Evolutionary conservation across 1,140 invertebrate species (phyloP).

Genomic region (Drosophila pallidifrons): DNA sequence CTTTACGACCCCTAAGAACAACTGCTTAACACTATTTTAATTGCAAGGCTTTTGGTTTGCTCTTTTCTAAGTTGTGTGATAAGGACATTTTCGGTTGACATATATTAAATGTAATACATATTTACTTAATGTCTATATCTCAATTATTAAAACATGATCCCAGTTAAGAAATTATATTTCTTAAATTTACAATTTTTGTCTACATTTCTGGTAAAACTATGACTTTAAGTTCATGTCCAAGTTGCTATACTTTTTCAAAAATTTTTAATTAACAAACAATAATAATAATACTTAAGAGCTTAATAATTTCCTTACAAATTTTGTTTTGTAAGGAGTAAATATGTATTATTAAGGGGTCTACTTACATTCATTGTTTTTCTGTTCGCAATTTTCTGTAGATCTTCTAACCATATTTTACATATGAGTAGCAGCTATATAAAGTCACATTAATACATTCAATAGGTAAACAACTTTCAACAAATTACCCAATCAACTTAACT

Average conservation of each 20-base stretch:
- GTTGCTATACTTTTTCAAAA: too few relatives aligned
- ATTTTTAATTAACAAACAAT: too few relatives aligned
- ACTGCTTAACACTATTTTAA: constrained; percentile 70
- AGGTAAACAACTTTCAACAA: constrained; percentile 25
- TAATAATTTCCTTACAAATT: too few relatives aligned
- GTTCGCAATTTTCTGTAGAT: too few relatives aligned
- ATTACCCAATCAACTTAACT: constrained; percentile 40
- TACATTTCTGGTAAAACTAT: too few relatives aligned
- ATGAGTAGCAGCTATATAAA: constrained; percentile 13
- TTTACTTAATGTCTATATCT: background rate
- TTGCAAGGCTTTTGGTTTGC: constrained; percentile 7
- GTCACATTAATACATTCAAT: constrained; percentile 3
- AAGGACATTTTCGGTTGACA: constrained; percentile 19
- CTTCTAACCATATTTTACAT: constrained; percentile 20
- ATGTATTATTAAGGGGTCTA: too few relatives aligned
- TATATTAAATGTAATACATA: constrained; percentile 1
- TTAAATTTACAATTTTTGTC: too few relatives aligned
- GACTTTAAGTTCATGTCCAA: too few relatives aligned
- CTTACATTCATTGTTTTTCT: too few relatives aligned
- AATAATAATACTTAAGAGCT: too few relatives aligned
- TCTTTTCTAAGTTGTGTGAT: constrained; percentile 8
- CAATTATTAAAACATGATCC: background rate
- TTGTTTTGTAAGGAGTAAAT: too few relatives aligned
- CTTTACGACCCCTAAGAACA: constrained; percentile 52
- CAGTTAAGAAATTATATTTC: too few relatives aligned